Conservation (phyloP, 1,140 invertebrate species). For the Brachionus plicatilis region DNA sequence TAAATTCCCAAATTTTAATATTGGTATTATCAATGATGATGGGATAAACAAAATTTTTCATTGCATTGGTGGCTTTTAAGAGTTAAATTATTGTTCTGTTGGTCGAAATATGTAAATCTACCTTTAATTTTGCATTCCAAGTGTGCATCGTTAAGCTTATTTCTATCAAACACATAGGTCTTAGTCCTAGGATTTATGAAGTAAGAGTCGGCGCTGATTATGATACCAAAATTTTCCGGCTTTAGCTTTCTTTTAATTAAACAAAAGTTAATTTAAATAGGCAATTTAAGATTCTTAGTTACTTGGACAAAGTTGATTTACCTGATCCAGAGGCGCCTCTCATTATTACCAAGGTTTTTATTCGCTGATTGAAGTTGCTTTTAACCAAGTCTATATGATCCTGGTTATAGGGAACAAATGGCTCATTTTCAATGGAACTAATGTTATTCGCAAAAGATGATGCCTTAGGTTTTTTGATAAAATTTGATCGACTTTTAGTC, state of each 20-base stretch:
- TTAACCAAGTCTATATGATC: not conserved
- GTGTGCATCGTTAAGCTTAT: slow-evolving; percentile 21
- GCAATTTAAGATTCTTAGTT: not conserved
- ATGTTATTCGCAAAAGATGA: not conserved
- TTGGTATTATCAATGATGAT: slow-evolving; percentile 39
- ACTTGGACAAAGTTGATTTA: slow-evolving; percentile 37
- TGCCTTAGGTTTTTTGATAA: not conserved
- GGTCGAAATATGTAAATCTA: not conserved
- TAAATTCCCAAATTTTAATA: slow-evolving; percentile 37
- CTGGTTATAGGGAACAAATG: not conserved
- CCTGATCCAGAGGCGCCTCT: slow-evolving; percentile 34
- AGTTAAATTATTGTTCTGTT: not conserved
- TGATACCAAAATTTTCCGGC: not conserved
- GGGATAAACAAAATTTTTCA: not conserved
- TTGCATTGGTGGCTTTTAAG: not conserved
- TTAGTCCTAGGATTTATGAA: not conserved
- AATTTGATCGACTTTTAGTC: not conserved
- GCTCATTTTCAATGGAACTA: not conserved
- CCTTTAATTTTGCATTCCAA: not conserved
- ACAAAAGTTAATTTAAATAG: not conserved
- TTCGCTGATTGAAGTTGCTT: not conserved
- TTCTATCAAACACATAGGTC: slow-evolving; percentile 17
- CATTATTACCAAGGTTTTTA: slow-evolving; percentile 16
- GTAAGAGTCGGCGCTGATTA: slow-evolving; percentile 4
- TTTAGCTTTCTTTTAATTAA: not conserved